Base-by-base conservation (phyloP, 2,113 vertebrate genomes). In the Ursus arctos region DNA sequence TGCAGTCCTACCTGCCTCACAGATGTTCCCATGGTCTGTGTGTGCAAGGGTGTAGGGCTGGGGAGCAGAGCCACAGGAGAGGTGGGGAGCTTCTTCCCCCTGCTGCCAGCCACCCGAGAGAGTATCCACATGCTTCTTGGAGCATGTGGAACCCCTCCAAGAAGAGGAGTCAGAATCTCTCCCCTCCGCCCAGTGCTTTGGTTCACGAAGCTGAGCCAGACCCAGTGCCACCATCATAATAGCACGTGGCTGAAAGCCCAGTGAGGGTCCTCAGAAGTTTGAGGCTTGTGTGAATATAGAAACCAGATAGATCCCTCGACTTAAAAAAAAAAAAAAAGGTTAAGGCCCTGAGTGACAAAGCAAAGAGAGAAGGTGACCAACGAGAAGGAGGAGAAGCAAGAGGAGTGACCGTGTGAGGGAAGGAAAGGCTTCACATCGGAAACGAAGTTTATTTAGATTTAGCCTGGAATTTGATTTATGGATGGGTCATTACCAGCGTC, bases 211-310 rank as follows among this genome's bases (percentile, higher is more conserved):
- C 72, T 77, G 72, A 86, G 79, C 24, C 36, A 53, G 13, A 5
- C 31, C 21, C 0, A 0, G 63, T 7, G 51, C 13, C 0, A 0
- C 77, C 8, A 0, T 85, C 59, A 0, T 1, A 80, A 28, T 33
- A 71, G 59, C 18, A 7, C 5, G 1, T 8, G 36, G 13, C 2
- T 1, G 31, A 51, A 0, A 33, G 24, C n/a, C 43, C 59, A 31
- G 0, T 0, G 0, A 24, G 49, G 18, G 2, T 55, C 49, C 55
- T 47, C 49, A 77, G 47, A 63, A 74, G 31, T 40, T 28, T 49
- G 72, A 15, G 11, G 31, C 36, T 12, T 11, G 1, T 3, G 2
- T 88, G 49, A 24, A 36, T 22, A 18, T 43, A 31, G 85, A 87
- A 43, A 9, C n/a, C 26, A 15, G 21, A 16, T 28, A 69, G n/a